These are phyloP conservation scores for Helicorthomorpha holstii DNA, from an alignment of 1,140 invertebrate species.

Conservation along the genomic window DNA sequence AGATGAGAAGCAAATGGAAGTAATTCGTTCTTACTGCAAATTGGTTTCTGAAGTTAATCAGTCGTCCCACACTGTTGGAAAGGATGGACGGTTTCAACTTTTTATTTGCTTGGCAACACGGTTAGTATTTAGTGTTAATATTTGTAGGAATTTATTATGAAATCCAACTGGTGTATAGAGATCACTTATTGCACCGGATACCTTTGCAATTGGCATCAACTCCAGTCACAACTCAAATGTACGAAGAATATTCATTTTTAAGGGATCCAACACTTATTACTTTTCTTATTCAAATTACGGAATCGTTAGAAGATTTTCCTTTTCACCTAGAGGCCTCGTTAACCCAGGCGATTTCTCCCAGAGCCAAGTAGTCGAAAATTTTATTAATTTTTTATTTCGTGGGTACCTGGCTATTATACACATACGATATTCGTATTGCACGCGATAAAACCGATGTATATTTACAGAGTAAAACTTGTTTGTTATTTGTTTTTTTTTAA, in stretches of 20 bases:
- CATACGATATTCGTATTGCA: too few relatives aligned
- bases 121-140: slow-evolving; percentile 27
- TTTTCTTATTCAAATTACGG: slow-evolving; percentile 79
- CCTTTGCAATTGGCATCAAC: slow-evolving; percentile 68
- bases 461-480: too few relatives aligned
- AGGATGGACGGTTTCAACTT: slow-evolving; percentile 95
- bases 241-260: slow-evolving; percentile 87
- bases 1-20: slow-evolving; percentile 20
- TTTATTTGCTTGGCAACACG: slow-evolving; percentile 81
- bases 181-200: slow-evolving; percentile 79
- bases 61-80: slow-evolving; percentile 70
- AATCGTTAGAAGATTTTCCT: slow-evolving; percentile 80
- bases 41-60: slow-evolving; percentile 51
- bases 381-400: too few relatives aligned
- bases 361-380: too few relatives aligned
- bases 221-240: slow-evolving; percentile 77
- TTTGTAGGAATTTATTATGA: neutral
- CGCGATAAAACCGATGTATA: too few relatives aligned
- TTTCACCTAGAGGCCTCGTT: slow-evolving; percentile 85
- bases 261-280: slow-evolving; percentile 63
- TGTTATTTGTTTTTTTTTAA: too few relatives aligned
- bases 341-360: slow-evolving; percentile 59
- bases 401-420: too few relatives aligned
- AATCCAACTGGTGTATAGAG: slow-evolving; percentile 39
- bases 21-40: slow-evolving; percentile 28